Conservation (phyloP, 2,113 vertebrate species). For the Corynorhinus townsendii region DNA sequence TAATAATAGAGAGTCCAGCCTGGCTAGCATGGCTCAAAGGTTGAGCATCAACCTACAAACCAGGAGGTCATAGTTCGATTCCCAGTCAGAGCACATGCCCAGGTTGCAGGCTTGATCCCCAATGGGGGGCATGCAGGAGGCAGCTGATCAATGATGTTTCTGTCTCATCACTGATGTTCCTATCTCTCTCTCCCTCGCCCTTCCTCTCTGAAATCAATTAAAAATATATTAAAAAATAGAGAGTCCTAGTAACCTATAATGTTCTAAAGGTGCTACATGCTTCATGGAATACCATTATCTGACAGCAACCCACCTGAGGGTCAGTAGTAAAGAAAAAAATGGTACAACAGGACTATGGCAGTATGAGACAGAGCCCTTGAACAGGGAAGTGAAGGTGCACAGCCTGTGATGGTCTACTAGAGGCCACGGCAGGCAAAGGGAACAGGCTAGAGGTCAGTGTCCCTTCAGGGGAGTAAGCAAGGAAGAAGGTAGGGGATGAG, state of each 20-base stretch:
- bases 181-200: no score
- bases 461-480: background rate
- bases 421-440: background rate
- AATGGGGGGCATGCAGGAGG: no score
- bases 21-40: no score
- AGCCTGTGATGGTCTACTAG: background rate
- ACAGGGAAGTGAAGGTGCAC: background rate
- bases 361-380: background rate
- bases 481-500: background rate
- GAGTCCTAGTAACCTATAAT: background rate
- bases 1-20: background rate
- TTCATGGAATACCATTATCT: background rate
- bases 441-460: background rate
- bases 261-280: background rate
- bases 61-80: no score
- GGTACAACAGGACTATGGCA: background rate
- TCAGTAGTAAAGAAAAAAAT: background rate
- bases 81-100: no score
- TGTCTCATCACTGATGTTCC: no score
- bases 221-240: background rate
- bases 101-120: no score
- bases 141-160: no score
- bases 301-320: background rate
- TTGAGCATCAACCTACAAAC: no score
- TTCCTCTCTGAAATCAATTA: no score